phyloP scores from a whole-genome alignment of 2,888 invertebrate species.

The Ptilodon capucinus region DNA sequence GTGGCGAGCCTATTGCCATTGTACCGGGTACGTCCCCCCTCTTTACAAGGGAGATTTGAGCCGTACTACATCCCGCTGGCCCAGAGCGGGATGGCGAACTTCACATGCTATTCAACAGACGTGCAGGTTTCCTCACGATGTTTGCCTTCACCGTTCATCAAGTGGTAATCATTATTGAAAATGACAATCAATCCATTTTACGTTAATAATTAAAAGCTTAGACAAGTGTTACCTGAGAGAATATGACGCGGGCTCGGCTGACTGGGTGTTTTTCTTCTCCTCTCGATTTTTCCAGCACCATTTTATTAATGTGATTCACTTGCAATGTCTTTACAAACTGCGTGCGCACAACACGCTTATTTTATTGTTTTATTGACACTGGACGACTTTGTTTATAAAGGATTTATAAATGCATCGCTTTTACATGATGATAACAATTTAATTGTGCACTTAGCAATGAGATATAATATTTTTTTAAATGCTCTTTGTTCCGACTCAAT shows the following conservation, averaged over 20 bases:
- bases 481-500: not conserved
- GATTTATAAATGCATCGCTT: slow-evolving; percentile 6
- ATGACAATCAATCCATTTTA: no score
- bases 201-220: slow-evolving; percentile 2
- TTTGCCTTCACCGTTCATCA: no score
- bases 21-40: no score
- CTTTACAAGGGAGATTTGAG: no score
- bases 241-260: slow-evolving; percentile 25
- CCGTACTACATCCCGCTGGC: no score
- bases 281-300: slow-evolving; percentile 4
- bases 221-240: slow-evolving; percentile 29
- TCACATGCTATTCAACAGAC: no score
- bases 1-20: no score
- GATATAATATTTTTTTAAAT: not conserved
- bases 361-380: slow-evolving; percentile 26
- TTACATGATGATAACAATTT: not conserved
- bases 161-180: no score
- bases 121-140: no score
- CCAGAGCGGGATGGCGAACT: no score
- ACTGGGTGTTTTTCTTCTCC: slow-evolving; percentile 15
- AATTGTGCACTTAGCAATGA: not conserved
- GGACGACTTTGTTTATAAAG: slow-evolving; percentile 13
- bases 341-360: slow-evolving; percentile 15
- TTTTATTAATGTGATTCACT: slow-evolving; percentile 8
- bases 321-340: slow-evolving; percentile 7